Percentiles rank a stretch among this genome's conserved stretches.
These are phyloP conservation scores for Euzophera pinguis DNA, from an alignment of 2,888 invertebrate genomes.

Conservation along the genomic window DNA sequence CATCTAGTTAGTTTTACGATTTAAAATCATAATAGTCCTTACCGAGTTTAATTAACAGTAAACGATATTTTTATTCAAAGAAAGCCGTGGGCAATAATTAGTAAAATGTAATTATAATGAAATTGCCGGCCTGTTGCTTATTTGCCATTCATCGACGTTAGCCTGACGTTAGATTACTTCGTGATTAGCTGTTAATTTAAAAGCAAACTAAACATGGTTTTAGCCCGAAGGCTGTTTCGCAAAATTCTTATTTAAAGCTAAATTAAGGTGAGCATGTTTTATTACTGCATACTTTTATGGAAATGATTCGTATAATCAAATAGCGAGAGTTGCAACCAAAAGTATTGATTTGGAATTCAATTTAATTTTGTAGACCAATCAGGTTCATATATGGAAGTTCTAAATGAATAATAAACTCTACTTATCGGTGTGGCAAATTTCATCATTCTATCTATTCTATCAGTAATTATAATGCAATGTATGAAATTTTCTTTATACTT, in stretches of 20 bases:
- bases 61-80: conserved; percentile 14
- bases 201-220: background rate
- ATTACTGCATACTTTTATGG: background rate
- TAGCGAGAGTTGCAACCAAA: too few species aligned
- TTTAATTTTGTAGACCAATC: too few species aligned
- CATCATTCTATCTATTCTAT: too few species aligned
- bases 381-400: too few species aligned
- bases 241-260: background rate
- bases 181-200: conserved; percentile 9
- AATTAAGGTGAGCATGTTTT: background rate
- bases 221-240: background rate
- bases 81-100: conserved; percentile 6
- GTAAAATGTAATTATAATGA: conserved; percentile 2
- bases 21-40: background rate
- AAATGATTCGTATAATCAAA: background rate
- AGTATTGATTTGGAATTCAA: too few species aligned
- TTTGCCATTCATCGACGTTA: background rate
- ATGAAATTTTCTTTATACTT: too few species aligned
- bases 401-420: too few species aligned
- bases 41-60: conserved; percentile 3
- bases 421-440: too few species aligned
- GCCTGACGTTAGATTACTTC: background rate
- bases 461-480: too few species aligned
- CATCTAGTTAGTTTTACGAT: background rate
- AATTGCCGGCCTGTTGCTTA: background rate